These are phyloP conservation scores for Lottia scabra DNA, from an alignment of 2,888 invertebrate species.

Conservation along the genomic window DNA sequence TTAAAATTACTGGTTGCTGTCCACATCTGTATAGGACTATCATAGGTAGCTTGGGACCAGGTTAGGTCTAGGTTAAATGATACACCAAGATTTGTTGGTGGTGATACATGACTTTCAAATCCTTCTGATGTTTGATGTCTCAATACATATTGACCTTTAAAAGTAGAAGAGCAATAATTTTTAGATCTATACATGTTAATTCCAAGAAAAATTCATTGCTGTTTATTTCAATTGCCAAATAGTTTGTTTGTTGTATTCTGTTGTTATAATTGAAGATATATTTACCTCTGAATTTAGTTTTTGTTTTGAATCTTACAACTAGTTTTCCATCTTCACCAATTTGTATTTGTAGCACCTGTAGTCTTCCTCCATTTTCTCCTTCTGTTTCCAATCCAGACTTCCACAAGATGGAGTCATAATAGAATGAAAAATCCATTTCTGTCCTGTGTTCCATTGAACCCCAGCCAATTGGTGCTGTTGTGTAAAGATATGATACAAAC, in stretches of 20 bases:
- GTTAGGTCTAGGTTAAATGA: slow-evolving; percentile 66
- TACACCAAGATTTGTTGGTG: slow-evolving; percentile 59
- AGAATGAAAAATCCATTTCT: slow-evolving; percentile 69
- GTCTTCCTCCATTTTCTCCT: slow-evolving; percentile 53
- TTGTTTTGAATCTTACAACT: slow-evolving; percentile 68
- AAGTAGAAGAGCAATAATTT: background rate
- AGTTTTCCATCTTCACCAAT: slow-evolving; percentile 67
- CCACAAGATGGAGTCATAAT: slow-evolving; percentile 68
- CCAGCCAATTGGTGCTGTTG: slow-evolving; percentile 68
- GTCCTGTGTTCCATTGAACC: slow-evolving; percentile 69
- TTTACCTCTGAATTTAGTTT: slow-evolving; percentile 68
- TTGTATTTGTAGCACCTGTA: slow-evolving; percentile 62
- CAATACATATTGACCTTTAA: slow-evolving; percentile 66
- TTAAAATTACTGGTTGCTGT: slow-evolving; percentile 67
- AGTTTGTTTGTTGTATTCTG: too few species aligned
- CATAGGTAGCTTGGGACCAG: slow-evolving; percentile 69
- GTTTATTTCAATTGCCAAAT: background rate
- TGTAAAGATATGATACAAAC: slow-evolving; percentile 69
- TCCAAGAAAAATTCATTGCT: too few species aligned
- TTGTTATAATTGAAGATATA: background rate
- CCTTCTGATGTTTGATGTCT: slow-evolving; percentile 61
- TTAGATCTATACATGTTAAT: too few species aligned
- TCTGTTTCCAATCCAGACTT: slow-evolving; percentile 64
- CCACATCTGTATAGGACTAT: slow-evolving; percentile 70
- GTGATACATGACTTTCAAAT: slow-evolving; percentile 56